These are phyloP conservation scores for Chrysochloris asiatica DNA, from an alignment of 2,113 vertebrate genomes.

Conservation along the genomic window DNA sequence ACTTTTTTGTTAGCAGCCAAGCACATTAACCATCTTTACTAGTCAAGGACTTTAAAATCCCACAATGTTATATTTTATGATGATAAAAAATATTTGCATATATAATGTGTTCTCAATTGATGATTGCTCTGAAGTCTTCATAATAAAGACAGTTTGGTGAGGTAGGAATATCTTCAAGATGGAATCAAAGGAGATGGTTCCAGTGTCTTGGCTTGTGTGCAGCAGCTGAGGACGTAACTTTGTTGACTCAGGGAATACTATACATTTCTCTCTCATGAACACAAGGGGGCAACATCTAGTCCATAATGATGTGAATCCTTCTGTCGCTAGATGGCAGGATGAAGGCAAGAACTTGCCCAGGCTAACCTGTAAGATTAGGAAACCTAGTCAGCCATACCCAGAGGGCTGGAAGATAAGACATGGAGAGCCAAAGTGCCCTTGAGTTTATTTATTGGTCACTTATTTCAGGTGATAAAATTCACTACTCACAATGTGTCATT, in stretches of 20 bases:
- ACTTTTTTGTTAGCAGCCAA: neutral
- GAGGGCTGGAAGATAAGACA: too few species aligned
- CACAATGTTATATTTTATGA: neutral
- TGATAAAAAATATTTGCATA: neutral
- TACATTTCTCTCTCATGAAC: neutral
- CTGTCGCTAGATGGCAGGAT: constrained; percentile 48
- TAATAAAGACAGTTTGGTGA: neutral
- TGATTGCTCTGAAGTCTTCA: neutral
- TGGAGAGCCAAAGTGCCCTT: neutral
- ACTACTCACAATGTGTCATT: neutral
- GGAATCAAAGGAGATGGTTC: too few species aligned
- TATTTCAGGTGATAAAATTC: neutral
- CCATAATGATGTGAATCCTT: neutral
- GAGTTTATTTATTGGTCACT: neutral
- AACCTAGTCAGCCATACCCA: neutral
- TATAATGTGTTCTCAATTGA: neutral
- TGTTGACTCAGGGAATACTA: neutral
- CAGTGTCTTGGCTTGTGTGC: neutral
- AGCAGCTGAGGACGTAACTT: neutral
- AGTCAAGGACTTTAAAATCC: neutral
- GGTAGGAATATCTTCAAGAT: neutral
- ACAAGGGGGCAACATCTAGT: neutral
- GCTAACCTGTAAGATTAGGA: too few species aligned
- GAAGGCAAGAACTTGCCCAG: neutral
- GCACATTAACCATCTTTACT: neutral